Evolutionary conservation across 2,797 vertebrate genomes (phyloP).

Genomic region (Sarcoramphus papa): DNA sequence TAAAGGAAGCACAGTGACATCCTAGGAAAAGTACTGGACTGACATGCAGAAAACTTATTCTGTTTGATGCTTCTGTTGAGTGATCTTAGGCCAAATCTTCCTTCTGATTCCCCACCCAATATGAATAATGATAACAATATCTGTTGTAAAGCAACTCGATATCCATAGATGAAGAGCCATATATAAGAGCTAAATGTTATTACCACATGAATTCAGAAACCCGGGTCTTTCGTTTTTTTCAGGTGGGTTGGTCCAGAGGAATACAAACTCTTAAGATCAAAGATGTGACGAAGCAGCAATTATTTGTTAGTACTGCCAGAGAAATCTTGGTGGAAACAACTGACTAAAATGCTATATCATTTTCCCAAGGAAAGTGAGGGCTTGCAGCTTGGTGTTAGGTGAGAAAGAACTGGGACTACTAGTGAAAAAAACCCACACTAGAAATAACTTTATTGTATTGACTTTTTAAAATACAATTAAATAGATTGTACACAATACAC

Average conservation of each 20-base stretch:
- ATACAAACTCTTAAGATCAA: background rate
- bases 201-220: background rate
- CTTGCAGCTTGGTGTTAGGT: background rate
- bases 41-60: background rate
- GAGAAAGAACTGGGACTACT: background rate
- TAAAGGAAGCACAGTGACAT: background rate
- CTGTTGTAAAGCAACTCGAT: background rate
- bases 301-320: background rate
- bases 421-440: background rate
- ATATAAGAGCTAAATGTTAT: background rate
- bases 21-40: background rate
- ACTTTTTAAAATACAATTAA: constrained; percentile 1
- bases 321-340: background rate
- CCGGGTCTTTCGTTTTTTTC: background rate
- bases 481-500: background rate
- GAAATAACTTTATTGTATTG: background rate
- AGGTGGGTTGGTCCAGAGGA: background rate
- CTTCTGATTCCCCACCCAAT: background rate
- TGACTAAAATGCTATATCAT: background rate
- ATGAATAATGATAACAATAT: background rate
- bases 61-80: background rate
- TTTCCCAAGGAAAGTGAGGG: background rate
- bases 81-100: background rate
- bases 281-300: background rate
- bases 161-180: background rate